A percentile compares a stretch with the other conserved stretches of the same genome.
These are phyloP conservation scores for Cryptocheilus praepositus DNA, from an alignment of 2,888 invertebrate genomes.

Conservation along the genomic window DNA sequence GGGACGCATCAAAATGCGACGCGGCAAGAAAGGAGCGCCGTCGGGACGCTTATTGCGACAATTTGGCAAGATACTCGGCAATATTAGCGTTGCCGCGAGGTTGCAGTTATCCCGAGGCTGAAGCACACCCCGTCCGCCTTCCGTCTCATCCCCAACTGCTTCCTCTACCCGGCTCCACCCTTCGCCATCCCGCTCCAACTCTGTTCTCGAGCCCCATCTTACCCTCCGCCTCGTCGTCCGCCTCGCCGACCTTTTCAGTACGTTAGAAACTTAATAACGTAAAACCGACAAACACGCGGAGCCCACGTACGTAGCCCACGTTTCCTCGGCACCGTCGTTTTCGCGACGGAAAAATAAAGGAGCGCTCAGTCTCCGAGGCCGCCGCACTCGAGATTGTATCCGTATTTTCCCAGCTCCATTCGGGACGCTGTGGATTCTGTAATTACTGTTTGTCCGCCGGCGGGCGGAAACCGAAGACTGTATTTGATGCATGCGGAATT, in stretches of 20 bases:
- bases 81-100: constrained; percentile 58
- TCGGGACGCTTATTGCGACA: constrained; percentile 62
- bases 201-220: background rate
- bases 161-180: background rate
- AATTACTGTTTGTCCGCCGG: constrained; percentile 41
- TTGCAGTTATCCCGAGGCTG: constrained; percentile 47
- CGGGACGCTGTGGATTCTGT: constrained; percentile 29
- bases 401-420: constrained; percentile 32
- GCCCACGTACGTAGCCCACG: too few species aligned
- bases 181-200: background rate
- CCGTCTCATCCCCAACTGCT: background rate
- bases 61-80: constrained; percentile 61
- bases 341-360: constrained; percentile 42
- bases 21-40: constrained; percentile 43
- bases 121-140: constrained; percentile 32
- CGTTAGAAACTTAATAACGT: constrained; percentile 58
- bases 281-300: constrained; percentile 27
- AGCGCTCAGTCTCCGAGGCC: constrained; percentile 1
- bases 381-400: constrained; percentile 43
- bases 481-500: too few species aligned
- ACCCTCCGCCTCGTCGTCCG: constrained; percentile 6
- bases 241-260: constrained; percentile 40
- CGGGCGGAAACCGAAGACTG: too few species aligned
- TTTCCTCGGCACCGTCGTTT: constrained; percentile 12
- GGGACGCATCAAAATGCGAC: constrained; percentile 22